Percentiles rank a stretch among this genome's conserved stretches.
These are phyloP conservation scores for Orchesellides sinensis DNA, from an alignment of 2,888 invertebrate species.

Conservation along the genomic window DNA sequence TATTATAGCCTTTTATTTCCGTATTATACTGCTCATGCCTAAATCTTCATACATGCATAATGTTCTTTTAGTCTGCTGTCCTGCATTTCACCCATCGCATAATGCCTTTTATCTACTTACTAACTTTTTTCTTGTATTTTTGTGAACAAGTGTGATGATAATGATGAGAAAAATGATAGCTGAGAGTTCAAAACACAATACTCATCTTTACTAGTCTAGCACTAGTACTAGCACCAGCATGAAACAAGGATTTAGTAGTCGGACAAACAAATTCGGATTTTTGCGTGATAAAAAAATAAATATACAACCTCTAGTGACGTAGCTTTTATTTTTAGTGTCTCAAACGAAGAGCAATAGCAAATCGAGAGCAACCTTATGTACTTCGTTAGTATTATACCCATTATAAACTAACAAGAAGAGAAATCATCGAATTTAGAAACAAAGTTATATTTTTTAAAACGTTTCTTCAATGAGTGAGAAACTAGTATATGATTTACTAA, in stretches of 20 bases:
- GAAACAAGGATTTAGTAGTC: no score
- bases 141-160: constrained; percentile 30
- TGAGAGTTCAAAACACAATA: neutral
- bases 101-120: no score
- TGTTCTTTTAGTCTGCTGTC: neutral
- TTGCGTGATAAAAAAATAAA: neutral
- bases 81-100: neutral
- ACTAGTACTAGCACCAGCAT: no score
- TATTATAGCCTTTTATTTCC: neutral
- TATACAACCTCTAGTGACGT: neutral
- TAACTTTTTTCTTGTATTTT: constrained; percentile 20
- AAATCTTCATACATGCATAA: neutral
- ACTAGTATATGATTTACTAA: neutral
- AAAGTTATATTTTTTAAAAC: no score
- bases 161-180: constrained; percentile 19
- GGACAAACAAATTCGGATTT: neutral
- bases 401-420: no score
- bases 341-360: no score
- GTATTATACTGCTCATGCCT: neutral
- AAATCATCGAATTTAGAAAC: no score
- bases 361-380: no score
- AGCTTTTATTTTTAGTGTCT: neutral
- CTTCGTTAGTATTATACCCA: no score
- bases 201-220: neutral
- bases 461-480: neutral